phyloP scores from a whole-genome alignment of 2,888 invertebrate genomes.

The Alloscopus bannaensis region DNA sequence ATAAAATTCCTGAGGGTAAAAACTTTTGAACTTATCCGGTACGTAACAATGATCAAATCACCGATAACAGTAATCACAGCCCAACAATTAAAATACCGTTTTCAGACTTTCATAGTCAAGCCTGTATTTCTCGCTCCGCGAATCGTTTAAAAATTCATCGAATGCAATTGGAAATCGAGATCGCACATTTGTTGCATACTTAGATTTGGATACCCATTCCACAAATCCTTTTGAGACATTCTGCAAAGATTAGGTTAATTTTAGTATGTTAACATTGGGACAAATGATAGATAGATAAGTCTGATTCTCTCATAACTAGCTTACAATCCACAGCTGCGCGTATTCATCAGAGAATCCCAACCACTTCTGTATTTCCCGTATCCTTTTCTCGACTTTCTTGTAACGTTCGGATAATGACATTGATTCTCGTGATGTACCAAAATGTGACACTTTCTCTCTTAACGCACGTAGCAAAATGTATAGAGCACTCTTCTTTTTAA shows the following conservation, averaged over 20 bases:
- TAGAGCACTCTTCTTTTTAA: conserved; percentile 78
- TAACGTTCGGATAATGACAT: conserved; percentile 64
- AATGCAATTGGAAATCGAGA: conserved; percentile 63
- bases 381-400: conserved; percentile 74
- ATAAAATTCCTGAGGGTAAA: no score
- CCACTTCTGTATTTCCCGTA: conserved; percentile 75
- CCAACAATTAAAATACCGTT: not conserved
- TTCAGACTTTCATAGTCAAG: not conserved
- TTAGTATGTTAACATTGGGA: no score
- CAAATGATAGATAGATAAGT: no score
- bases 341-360: conserved; percentile 73
- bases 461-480: conserved; percentile 74
- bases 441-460: conserved; percentile 71
- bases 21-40: not conserved
- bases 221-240: conserved; percentile 60
- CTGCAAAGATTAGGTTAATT: no score
- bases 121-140: not conserved
- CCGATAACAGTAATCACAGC: no score
- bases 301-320: conserved; percentile 12
- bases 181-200: conserved; percentile 32
- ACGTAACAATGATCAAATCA: no score
- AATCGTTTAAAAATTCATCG: conserved; percentile 12
- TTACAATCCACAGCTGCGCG: conserved; percentile 69
- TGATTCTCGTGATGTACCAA: conserved; percentile 43
- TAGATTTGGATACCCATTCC: conserved; percentile 45